Evolutionary conservation across 2,113 vertebrate species (phyloP), one percentile per base, ranked within the genome.

Genomic region (Eubucco bourcierii): DNA sequence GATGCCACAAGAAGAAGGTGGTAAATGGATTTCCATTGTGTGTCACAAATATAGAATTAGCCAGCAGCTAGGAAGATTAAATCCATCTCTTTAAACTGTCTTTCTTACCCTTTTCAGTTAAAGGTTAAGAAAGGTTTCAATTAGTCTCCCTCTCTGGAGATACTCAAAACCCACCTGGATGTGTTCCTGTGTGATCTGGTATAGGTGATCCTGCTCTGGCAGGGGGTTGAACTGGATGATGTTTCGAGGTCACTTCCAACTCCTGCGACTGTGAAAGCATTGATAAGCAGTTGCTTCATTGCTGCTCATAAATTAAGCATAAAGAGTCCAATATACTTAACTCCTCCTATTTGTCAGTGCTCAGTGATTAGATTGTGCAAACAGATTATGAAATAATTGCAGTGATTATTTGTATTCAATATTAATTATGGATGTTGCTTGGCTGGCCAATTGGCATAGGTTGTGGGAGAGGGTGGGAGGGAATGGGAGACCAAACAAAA

Each of bases 401-500:
- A 34, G 56, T 1, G 2, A 37, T 27, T 47, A 41, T 55, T 66
- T 63, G 9, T 84, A 47, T 37, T 93, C 52, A 27, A 29, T 52
- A 11, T 41, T 64, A 66, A 52, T 65, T 71, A 71, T 12, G 60
- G 31, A 59, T 53, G 17, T 2, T 56, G 52, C 7, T 16, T 79
- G 46, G 41, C 41, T 24, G 67, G 15, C 37, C 33, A 56, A 63
- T 50, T 56, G 37, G 52, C 50, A 34, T 1, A 55, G 23, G 33
- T 33, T 60, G 33, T 0, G 0, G 65, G 60, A 70, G 21, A 67
- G 2, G 2, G 3, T 3, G 27, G 18, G 18, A 56, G 59, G 41
- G 19, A 66, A 41, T 9, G 16, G 23, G 31, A 63, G 10, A 65
- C 6, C 0, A 4, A 76, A 65, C 23, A 46, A 39, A 90, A 63